Percentiles rank a stretch among this genome's conserved stretches.
Evolutionary conservation across 2,113 vertebrate genomes (phyloP).

Genomic region (Maccullochella peelii): DNA sequence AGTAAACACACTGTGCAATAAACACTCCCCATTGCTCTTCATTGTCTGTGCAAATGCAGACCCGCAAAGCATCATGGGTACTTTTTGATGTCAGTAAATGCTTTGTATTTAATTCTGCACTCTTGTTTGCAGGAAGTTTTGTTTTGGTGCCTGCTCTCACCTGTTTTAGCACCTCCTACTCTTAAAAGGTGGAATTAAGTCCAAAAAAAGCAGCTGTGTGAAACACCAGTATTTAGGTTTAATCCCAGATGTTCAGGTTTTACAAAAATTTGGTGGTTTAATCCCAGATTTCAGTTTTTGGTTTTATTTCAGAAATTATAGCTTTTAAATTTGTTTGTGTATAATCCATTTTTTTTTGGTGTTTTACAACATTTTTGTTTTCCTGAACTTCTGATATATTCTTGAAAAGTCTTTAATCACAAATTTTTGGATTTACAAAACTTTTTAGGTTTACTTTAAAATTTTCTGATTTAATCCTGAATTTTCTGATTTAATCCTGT

Average conservation of each 20-base stretch:
- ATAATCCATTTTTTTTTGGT: too few species aligned
- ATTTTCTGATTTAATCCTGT: not conserved
- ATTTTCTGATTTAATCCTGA: not conserved
- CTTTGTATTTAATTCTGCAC: not conserved
- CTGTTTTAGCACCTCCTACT: not conserved
- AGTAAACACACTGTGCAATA: not conserved
- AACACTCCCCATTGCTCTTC: not conserved
- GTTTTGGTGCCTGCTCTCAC: not conserved
- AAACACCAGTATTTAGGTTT: not conserved
- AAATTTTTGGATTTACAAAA: too few species aligned
- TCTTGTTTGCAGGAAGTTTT: not conserved
- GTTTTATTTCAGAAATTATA: too few species aligned
- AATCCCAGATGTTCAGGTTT: not conserved
- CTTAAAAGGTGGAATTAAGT: not conserved
- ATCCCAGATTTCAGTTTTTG: too few species aligned
- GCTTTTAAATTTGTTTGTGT: too few species aligned
- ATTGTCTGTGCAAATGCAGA: not conserved
- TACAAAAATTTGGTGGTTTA: too few species aligned
- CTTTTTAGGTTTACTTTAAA: not conserved
- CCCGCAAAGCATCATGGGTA: conserved; percentile 8
- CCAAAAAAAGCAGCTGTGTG: too few species aligned
- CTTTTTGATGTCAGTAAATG: not conserved
- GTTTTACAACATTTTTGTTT: too few species aligned
- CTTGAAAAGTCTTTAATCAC: too few species aligned
- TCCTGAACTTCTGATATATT: too few species aligned